phyloP scores from a whole-genome alignment of 2,797 vertebrate genomes.

The Macrochelys suwanniensis region DNA sequence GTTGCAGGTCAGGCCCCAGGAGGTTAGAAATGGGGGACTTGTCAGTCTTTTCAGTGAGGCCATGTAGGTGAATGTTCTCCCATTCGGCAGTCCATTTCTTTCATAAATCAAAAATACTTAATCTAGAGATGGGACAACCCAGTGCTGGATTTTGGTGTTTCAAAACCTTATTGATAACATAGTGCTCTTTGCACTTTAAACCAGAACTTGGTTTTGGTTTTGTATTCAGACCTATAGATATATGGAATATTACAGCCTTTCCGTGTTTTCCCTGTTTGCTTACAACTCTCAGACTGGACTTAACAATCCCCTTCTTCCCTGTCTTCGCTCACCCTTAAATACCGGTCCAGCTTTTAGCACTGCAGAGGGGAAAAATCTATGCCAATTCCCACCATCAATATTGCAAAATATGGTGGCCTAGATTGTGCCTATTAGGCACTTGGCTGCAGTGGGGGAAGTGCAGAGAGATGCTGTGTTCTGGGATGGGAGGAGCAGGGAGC shows the following conservation, averaged over 20 bases:
- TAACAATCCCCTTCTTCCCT: not conserved
- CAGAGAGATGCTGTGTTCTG: not conserved
- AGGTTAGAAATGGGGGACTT: not conserved
- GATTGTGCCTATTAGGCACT: not conserved
- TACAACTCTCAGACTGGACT: not conserved
- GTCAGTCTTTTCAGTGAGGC: not conserved
- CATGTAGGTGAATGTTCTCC: slow-evolving; percentile 29
- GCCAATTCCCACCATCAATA: not conserved
- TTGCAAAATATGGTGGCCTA: not conserved
- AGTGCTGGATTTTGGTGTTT: slow-evolving; percentile 17
- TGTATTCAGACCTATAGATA: not conserved
- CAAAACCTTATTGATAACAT: not conserved
- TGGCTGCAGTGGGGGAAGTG: not conserved
- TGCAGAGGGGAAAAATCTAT: not conserved
- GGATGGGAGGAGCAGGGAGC: not conserved
- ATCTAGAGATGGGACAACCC: slow-evolving; percentile 35
- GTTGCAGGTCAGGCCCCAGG: not conserved
- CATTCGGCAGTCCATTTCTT: slow-evolving; percentile 39
- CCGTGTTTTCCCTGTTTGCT: not conserved
- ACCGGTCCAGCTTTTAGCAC: not conserved
- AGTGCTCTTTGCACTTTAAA: slow-evolving; percentile 34
- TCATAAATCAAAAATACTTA: slow-evolving; percentile 55
- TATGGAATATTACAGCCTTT: not conserved
- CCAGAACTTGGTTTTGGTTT: slow-evolving; percentile 18
- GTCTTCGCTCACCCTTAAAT: not conserved